Conservation (phyloP, 2,113 vertebrate species). For the Empidonax traillii region DNA sequence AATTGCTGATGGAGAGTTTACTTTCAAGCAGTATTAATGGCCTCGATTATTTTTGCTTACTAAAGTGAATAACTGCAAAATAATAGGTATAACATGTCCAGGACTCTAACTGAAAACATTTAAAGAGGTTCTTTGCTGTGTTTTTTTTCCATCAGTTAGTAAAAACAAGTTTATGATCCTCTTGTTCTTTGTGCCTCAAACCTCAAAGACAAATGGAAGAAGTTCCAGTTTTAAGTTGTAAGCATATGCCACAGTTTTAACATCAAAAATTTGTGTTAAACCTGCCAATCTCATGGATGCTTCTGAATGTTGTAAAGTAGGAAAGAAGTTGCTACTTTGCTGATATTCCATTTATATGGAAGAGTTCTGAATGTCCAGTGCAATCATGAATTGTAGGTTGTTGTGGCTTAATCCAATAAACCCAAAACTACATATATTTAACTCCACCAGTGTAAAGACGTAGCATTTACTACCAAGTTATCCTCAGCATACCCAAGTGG, state of each 20-base stretch:
- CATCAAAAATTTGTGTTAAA: background rate
- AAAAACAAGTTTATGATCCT: background rate
- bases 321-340: background rate
- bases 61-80: constrained; percentile 60
- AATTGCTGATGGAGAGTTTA: constrained; percentile 60
- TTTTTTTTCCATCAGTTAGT: background rate
- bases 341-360: background rate
- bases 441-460: rapidly evolving
- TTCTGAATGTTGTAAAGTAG: background rate
- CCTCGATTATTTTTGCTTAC: constrained; percentile 57
- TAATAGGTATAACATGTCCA: constrained; percentile 26
- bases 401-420: background rate
- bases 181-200: background rate
- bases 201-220: background rate
- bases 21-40: constrained; percentile 49
- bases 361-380: background rate
- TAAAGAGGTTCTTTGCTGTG: background rate
- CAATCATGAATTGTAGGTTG: background rate
- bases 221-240: background rate
- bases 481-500: background rate
- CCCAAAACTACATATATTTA: background rate
- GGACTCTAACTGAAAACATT: background rate
- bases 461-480: background rate
- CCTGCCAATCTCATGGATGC: background rate
- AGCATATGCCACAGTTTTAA: background rate